Evolutionary conservation across 2,888 invertebrate species (phyloP).

Genomic region (Lucinisca nassula): DNA sequence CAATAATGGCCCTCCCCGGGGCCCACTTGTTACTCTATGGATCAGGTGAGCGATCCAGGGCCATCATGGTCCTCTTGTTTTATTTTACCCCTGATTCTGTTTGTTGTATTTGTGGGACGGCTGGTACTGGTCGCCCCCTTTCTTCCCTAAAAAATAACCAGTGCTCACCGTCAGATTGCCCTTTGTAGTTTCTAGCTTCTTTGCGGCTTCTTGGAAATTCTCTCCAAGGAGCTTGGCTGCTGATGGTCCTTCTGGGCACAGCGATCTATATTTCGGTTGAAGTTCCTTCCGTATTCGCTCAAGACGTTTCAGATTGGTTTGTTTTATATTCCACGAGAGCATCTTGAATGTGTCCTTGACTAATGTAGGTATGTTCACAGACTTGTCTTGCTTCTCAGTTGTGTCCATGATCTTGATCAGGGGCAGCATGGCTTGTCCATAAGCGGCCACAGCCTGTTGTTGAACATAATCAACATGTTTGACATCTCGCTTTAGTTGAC

Average conservation of each 20-base stretch:
- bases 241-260: neutral
- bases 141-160: slow-evolving; percentile 28
- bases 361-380: neutral
- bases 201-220: slow-evolving; percentile 13
- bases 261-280: slow-evolving; percentile 10
- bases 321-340: neutral
- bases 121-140: slow-evolving; percentile 9
- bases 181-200: slow-evolving; percentile 22
- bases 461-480: neutral
- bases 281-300: slow-evolving; percentile 13
- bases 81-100: neutral
- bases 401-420: neutral
- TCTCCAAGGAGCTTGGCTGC: slow-evolving; percentile 32
- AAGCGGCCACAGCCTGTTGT: neutral
- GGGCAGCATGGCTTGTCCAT: neutral
- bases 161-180: neutral
- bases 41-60: too few relatives aligned
- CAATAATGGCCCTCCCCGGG: too few relatives aligned
- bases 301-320: slow-evolving; percentile 9
- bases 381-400: neutral
- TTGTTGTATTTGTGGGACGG: slow-evolving; percentile 6
- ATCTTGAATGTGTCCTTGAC: slow-evolving; percentile 41
- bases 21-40: too few relatives aligned
- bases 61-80: too few relatives aligned
- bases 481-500: neutral